Percentiles rank a stretch among this genome's conserved stretches.
Evolutionary conservation across 2,113 vertebrate species (phyloP).

Genomic region (Tachysurus vachellii): DNA sequence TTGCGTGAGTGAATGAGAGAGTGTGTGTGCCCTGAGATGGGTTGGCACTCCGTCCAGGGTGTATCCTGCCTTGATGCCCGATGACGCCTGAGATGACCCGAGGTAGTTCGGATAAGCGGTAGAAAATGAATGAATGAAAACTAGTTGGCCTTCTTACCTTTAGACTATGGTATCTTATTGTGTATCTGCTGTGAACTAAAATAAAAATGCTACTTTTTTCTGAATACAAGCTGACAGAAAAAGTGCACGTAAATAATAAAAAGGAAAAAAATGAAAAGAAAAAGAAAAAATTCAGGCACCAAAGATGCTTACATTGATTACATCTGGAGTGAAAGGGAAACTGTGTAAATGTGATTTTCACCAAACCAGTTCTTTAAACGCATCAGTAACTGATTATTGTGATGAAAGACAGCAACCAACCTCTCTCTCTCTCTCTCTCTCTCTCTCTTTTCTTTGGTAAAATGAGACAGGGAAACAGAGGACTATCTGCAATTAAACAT

Average conservation of each 20-base stretch:
- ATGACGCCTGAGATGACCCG: too few relatives aligned
- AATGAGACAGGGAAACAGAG: slow-evolving; percentile 34
- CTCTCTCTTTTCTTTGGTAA: slow-evolving; percentile 15
- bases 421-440: background rate
- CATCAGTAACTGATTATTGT: slow-evolving; percentile 8
- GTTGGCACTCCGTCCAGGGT: too few relatives aligned
- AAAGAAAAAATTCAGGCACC: background rate
- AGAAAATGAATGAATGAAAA: too few relatives aligned
- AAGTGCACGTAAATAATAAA: background rate
- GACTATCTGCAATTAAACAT: slow-evolving; percentile 51
- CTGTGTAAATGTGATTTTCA: background rate
- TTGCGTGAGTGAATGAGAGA: too few relatives aligned
- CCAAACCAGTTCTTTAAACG: background rate
- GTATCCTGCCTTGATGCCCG: too few relatives aligned
- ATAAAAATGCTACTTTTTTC: background rate
- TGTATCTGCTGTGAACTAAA: background rate
- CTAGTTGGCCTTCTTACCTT: background rate
- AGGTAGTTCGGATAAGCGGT: too few relatives aligned
- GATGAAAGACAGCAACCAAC: slow-evolving; percentile 12
- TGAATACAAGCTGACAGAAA: background rate
- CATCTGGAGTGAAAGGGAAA: slow-evolving; percentile 6
- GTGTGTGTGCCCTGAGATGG: too few relatives aligned
- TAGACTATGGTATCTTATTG: background rate
- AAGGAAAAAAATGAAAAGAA: background rate
- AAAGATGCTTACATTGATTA: background rate